A percentile compares a stretch with the other conserved stretches of the same genome.
Evolutionary conservation across 1,140 invertebrate species (phyloP).

Genomic region (Pseudomyrmex flavicornis): DNA sequence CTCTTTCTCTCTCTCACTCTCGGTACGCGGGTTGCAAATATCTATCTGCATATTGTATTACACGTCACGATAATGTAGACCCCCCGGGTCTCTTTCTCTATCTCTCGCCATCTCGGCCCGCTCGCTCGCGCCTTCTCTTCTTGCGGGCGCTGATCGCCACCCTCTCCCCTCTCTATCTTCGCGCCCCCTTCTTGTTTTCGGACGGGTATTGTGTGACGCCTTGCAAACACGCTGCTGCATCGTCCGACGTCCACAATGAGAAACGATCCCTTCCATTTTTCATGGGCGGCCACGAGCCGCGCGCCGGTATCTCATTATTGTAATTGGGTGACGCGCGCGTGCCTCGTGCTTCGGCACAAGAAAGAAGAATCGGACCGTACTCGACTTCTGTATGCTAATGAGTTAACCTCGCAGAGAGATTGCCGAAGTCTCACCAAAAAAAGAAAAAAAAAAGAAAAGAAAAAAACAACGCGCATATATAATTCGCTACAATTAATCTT

Average conservation of each 20-base stretch:
- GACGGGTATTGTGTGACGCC: slow-evolving; percentile 54
- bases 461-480: background rate
- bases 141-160: slow-evolving; percentile 52
- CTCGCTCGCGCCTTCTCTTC: slow-evolving; percentile 15
- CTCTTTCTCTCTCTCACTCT: slow-evolving; percentile 59
- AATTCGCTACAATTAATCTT: background rate
- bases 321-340: slow-evolving; percentile 78
- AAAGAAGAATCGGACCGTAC: slow-evolving; percentile 26
- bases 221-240: slow-evolving; percentile 30
- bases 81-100: slow-evolving; percentile 48
- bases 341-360: slow-evolving; percentile 31
- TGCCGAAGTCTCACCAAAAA: background rate
- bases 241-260: slow-evolving; percentile 50
- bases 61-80: slow-evolving; percentile 80
- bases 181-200: slow-evolving; percentile 52
- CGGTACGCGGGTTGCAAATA: slow-evolving; percentile 79
- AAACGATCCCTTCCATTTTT: slow-evolving; percentile 76
- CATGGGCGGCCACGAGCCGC: slow-evolving; percentile 68
- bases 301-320: slow-evolving; percentile 81
- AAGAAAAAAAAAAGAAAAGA: background rate
- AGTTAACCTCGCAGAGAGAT: slow-evolving; percentile 30
- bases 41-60: slow-evolving; percentile 82
- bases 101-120: slow-evolving; percentile 28
- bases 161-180: background rate
- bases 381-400: slow-evolving; percentile 39